Evolutionary conservation across 2,888 invertebrate genomes (phyloP).

Genomic region (Eulithis testata): DNA sequence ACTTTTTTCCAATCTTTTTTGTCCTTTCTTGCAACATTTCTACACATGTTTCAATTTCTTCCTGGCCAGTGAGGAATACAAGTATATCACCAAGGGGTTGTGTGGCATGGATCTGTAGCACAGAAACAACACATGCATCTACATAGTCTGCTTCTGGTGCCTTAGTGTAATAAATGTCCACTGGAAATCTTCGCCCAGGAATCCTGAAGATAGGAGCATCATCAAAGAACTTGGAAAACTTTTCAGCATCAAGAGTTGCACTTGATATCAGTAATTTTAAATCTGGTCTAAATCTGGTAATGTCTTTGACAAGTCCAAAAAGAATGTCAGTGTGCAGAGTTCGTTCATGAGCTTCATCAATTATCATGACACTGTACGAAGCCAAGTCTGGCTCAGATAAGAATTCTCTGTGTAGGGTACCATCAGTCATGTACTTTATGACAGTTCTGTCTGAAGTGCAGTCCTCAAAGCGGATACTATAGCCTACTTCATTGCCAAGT

Average conservation of each 20-base stretch:
- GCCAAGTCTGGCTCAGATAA: constrained; percentile 98
- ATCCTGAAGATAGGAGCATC: constrained; percentile 99
- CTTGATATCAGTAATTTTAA: constrained; percentile 98
- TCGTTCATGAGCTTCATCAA: constrained; percentile 99
- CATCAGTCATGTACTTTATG: constrained; percentile 99
- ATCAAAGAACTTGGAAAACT: constrained; percentile 99
- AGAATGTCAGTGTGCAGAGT: constrained; percentile 99
- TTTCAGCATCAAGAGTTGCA: constrained; percentile 98
- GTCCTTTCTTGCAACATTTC: constrained; percentile 96
- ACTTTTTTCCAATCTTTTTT: constrained; percentile 95
- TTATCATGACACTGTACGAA: constrained; percentile 99
- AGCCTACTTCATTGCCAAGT: constrained; percentile 96
- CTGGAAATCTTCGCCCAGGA: constrained; percentile 98
- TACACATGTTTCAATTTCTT: constrained; percentile 95
- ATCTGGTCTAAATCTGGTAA: constrained; percentile 96
- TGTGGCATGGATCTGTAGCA: constrained; percentile 98
- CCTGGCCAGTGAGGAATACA: constrained; percentile 97
- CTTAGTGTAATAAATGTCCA: constrained; percentile 99
- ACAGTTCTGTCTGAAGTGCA: constrained; percentile 98
- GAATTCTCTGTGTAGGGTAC: constrained; percentile 98
- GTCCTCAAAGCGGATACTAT: constrained; percentile 98
- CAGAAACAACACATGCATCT: constrained; percentile 98
- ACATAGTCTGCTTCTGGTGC: constrained; percentile 99
- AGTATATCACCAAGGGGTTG: constrained; percentile 98
- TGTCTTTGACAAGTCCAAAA: constrained; percentile 98